Conservation (phyloP, 2,888 invertebrate species). For the Smittia sp. region DNA sequence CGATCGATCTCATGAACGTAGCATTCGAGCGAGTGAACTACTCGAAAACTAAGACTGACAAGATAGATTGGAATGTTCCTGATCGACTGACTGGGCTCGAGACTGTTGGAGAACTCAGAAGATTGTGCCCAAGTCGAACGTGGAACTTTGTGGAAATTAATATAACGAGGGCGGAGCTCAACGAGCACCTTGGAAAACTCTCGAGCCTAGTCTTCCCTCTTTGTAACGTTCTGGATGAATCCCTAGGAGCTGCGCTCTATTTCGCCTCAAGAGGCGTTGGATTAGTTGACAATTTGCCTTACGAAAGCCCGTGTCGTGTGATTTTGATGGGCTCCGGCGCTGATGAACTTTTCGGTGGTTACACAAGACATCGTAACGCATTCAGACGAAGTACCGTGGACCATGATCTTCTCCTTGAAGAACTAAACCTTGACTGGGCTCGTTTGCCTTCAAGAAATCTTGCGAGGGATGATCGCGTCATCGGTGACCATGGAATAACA, state of each 20-base stretch:
- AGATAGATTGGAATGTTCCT: conserved; percentile 65
- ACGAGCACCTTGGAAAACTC: conserved; percentile 56
- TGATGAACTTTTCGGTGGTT: conserved; percentile 95
- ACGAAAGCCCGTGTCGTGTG: conserved; percentile 45
- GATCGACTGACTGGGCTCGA: conserved; percentile 77
- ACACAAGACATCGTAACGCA: conserved; percentile 79
- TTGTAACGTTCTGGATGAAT: conserved; percentile 89
- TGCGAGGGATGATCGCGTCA: conserved; percentile 90
- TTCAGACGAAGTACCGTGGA: conserved; percentile 60
- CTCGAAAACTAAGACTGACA: conserved; percentile 42
- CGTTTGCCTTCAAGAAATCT: conserved; percentile 87
- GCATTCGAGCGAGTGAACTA: conserved; percentile 67
- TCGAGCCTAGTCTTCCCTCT: conserved; percentile 81
- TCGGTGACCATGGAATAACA: conserved; percentile 83
- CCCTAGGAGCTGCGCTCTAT: conserved; percentile 94
- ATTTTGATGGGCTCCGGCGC: conserved; percentile 62
- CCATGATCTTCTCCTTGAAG: conserved; percentile 59
- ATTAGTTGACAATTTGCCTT: conserved; percentile 42
- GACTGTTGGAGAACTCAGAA: conserved; percentile 67
- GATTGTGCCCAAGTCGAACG: conserved; percentile 65
- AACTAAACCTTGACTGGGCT: conserved; percentile 74
- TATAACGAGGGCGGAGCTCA: conserved; percentile 65
- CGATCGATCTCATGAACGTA: conserved; percentile 92
- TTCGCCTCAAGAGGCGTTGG: conserved; percentile 83
- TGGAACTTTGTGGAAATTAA: conserved; percentile 87